Evolutionary conservation across 1,140 invertebrate species (phyloP).

Genomic region (Acromyrmex heyeri): DNA sequence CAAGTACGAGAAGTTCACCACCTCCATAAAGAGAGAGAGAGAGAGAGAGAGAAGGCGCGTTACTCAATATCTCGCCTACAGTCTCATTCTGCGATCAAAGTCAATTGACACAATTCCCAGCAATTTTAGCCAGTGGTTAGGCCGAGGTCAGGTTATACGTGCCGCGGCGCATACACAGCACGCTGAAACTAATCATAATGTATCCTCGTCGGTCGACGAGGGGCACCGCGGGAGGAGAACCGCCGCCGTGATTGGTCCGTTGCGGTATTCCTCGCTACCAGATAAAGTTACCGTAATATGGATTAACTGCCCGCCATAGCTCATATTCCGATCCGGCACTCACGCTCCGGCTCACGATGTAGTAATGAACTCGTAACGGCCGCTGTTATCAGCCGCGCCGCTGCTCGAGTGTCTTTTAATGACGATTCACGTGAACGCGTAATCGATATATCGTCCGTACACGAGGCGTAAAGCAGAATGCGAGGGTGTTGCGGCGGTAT

Average conservation of each 20-base stretch:
- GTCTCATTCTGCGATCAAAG: slow-evolving; percentile 53
- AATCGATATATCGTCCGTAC: slow-evolving; percentile 50
- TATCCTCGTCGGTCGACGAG: slow-evolving; percentile 68
- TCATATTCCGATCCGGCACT: slow-evolving; percentile 68
- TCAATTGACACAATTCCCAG: slow-evolving; percentile 76
- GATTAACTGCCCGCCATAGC: slow-evolving; percentile 74
- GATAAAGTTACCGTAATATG: slow-evolving; percentile 79
- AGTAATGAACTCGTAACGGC: slow-evolving; percentile 74
- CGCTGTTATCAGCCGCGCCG: slow-evolving; percentile 66
- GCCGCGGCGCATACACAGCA: slow-evolving; percentile 65
- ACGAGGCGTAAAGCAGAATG: slow-evolving; percentile 21
- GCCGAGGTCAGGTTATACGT: slow-evolving; percentile 73
- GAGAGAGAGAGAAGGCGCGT: background rate
- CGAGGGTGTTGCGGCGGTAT: background rate
- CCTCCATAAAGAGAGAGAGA: background rate
- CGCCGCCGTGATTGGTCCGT: slow-evolving; percentile 73
- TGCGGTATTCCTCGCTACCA: slow-evolving; percentile 75
- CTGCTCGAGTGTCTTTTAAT: slow-evolving; percentile 70
- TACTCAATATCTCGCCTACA: slow-evolving; percentile 17
- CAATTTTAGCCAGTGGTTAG: slow-evolving; percentile 73
- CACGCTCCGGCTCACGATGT: slow-evolving; percentile 55
- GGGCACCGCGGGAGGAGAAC: slow-evolving; percentile 46
- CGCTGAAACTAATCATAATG: slow-evolving; percentile 77
- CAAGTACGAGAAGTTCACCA: background rate
- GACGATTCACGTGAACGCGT: slow-evolving; percentile 57